Percentiles rank a stretch among this genome's conserved stretches.
Evolutionary conservation across 2,797 vertebrate genomes (phyloP).

Genomic region (Scomberomorus guttatus): DNA sequence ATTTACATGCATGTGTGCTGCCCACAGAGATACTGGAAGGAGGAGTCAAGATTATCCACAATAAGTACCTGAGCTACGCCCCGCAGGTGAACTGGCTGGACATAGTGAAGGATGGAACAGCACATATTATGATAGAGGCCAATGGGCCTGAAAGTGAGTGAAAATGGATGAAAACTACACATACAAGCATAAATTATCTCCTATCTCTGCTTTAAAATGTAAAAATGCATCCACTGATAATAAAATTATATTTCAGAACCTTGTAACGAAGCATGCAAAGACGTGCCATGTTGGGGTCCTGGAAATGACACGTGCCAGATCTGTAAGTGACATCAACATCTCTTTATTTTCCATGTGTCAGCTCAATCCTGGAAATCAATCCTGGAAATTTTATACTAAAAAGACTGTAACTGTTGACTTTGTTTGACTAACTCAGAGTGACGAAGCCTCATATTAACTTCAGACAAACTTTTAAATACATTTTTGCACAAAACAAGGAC

Average conservation of each 20-base stretch:
- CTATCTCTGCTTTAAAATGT: background rate
- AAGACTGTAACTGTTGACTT: no score
- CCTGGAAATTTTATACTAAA: no score
- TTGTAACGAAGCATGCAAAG: conserved; percentile 88
- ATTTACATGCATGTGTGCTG: conserved; percentile 58
- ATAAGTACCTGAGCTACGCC: conserved; percentile 91
- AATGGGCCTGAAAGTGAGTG: conserved; percentile 86
- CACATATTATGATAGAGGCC: conserved; percentile 80
- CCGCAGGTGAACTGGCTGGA: conserved; percentile 92
- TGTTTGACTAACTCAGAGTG: no score
- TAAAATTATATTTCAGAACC: conserved; percentile 75
- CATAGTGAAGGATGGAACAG: conserved; percentile 88
- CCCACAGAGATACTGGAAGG: conserved; percentile 93
- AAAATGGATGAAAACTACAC: background rate
- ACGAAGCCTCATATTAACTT: no score
- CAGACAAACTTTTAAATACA: no score
- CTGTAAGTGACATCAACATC: conserved; percentile 82
- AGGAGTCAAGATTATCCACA: conserved; percentile 91
- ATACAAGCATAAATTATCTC: background rate
- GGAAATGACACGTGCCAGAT: conserved; percentile 90
- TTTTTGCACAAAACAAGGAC: no score
- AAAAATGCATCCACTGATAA: conserved; percentile 12
- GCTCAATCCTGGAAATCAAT: background rate
- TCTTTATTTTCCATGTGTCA: background rate
- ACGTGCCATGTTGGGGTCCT: conserved; percentile 90